Base-by-base conservation (phyloP, 2,888 invertebrate genomes). In the Megalurothrips usitatus region DNA sequence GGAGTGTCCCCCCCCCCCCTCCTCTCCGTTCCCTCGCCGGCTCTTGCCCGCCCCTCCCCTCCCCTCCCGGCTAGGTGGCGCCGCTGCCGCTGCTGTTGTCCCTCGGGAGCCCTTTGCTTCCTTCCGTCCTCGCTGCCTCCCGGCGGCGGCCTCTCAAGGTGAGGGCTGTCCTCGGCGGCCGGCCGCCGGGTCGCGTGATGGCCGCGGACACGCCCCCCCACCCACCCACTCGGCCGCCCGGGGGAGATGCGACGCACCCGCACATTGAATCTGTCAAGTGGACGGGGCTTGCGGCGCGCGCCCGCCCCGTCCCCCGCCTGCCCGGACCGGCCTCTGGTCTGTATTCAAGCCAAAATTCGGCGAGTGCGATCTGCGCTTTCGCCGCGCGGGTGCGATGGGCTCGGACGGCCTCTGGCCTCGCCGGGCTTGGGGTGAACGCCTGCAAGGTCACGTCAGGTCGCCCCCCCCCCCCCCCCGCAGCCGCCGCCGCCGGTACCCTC, bases 391-490 rank as follows among this genome's bases (percentile, higher is more conserved):
- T 43, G 58, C 58, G 17, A n/a, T 58, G 19, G 58, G 0, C 58
- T 17, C 58, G 58, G 58, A 17, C 52, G 6, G 52, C 10, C 52
- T 2, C 52, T 23, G 68, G 68, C 68, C 23, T 26, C 58, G 58
- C n/a, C 68, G 68, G 23, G 23, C 68, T 23, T 26, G 68, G 68
- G 68, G 68, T 75, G 68, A 75, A 75, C 68, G 68, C 68, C 68
- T 75, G 68, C 68, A 75, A 75, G 68, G 68, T 75, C 68, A 75
- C 68, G 68, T 26, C 68, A 75, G 68, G 68, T 23, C 68, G 68
- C 11, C 23, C 23, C 23, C 68, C 68, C 11, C 68, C 68, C 23
- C n/a, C 6, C 68, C 68, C 26, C 23, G 9, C 52, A n/a, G n/a
- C n/a, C n/a, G n/a, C n/a, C 34, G 3, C 34, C 34, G 34, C 6